phyloP scores from a whole-genome alignment of 2,797 vertebrate genomes.

The Gymnocypris eckloni region DNA sequence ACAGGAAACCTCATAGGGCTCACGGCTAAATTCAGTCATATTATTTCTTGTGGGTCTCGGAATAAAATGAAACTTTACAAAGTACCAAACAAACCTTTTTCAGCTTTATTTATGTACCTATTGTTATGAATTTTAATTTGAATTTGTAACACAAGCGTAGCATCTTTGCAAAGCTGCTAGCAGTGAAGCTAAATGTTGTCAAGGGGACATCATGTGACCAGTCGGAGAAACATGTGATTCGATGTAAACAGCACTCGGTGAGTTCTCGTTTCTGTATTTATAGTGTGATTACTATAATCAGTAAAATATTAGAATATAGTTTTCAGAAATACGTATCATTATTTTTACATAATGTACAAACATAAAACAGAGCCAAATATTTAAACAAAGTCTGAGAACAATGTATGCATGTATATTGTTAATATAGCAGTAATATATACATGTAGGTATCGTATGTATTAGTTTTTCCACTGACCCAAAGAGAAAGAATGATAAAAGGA shows the following conservation, averaged over 20 bases:
- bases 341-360: background rate
- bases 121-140: background rate
- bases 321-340: background rate
- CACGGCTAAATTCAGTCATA: background rate
- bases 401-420: background rate
- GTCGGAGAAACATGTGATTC: background rate
- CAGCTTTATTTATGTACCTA: background rate
- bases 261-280: background rate
- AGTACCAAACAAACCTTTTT: background rate
- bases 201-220: slow-evolving; percentile 7
- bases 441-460: background rate
- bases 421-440: background rate
- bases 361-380: background rate
- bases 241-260: background rate
- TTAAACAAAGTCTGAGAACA: background rate
- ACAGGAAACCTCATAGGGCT: slow-evolving; percentile 10
- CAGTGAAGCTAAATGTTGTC: background rate
- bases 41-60: background rate
- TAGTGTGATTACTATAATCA: background rate
- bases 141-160: background rate
- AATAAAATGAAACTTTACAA: background rate
- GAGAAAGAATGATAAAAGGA: background rate
- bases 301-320: background rate
- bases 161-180: background rate
- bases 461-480: background rate